Base-by-base conservation (phyloP, 2,888 invertebrate genomes). In the Deilephila elpenor region DNA sequence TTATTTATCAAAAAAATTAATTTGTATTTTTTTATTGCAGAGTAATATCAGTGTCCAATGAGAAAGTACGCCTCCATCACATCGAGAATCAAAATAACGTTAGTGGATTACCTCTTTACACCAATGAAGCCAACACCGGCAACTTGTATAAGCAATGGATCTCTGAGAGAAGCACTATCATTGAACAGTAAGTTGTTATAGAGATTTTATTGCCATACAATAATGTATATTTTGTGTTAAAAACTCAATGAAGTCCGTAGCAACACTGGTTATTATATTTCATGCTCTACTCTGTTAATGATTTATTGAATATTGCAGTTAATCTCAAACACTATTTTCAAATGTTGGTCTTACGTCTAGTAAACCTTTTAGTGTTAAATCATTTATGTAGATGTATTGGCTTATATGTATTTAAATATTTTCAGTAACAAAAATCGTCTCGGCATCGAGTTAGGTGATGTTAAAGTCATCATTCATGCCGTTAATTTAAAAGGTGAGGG, bases 391-490 rank as follows among this genome's bases (percentile, higher is more conserved):
- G 44, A 44, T 3, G 44, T 44, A 44, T 8, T 0, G 3, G 11
- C 14, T 44, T 14, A 44, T 44, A 14, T 11, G 44, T 11, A 44
- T 44, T 14, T 64, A 79, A 77, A 82, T 77, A 78, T 74, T 95
- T 95, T 75, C 86, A 96, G 96, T 83, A 96, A 97, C 83, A 95
- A 95, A 87, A 95, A 94, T 75, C 96, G 97, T 59, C 96, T 97
- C 86, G 99, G 98, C 0, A 97, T 99, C 11, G 96, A 97, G 75
- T 93, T 98, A 70, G 97, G 97, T 0, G 94, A 96, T 19, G 96
- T 96, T 11, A 93, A 95, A 6, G 93, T 96, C 3, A 86, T 98
- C 5, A 91, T 99, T 1, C 96, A 97, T 82, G 98, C 97, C 0
- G 95, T 96, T 67, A 96, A 96, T 74, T 95, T 98, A 84, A 95